These are phyloP conservation scores for Tetranychus truncatus DNA, from an alignment of 2,888 invertebrate species.

Conservation along the genomic window DNA sequence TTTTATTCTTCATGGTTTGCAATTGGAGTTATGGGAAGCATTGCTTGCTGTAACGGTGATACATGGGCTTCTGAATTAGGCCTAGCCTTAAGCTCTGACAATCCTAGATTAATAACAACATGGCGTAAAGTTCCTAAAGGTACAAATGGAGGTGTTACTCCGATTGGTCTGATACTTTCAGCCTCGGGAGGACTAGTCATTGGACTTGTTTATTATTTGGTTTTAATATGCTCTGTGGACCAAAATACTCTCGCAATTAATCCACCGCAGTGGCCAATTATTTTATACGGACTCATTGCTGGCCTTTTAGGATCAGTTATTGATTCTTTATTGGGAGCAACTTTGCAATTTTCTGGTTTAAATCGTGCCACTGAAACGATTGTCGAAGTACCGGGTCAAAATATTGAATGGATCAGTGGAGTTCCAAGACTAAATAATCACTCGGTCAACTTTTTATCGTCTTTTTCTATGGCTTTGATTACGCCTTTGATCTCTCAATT, in stretches of 20 bases:
- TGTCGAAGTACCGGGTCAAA: constrained; percentile 49
- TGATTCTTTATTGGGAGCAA: constrained; percentile 66
- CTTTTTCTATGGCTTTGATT: constrained; percentile 50
- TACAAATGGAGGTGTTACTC: constrained; percentile 69
- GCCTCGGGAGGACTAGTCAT: constrained; percentile 49
- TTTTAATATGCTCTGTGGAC: constrained; percentile 31
- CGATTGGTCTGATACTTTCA: constrained; percentile 40
- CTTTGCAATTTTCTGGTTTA: constrained; percentile 61
- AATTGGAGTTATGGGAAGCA: constrained; percentile 52
- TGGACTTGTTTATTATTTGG: constrained; percentile 53
- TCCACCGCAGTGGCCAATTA: constrained; percentile 52
- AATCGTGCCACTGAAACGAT: constrained; percentile 45
- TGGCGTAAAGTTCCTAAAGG: constrained; percentile 56
- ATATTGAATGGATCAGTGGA: constrained; percentile 56
- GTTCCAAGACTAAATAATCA: constrained; percentile 60
- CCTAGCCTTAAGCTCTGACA: constrained; percentile 46
- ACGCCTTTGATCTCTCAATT: constrained; percentile 38
- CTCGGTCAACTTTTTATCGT: constrained; percentile 65
- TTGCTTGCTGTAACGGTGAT: constrained; percentile 66
- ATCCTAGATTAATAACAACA: constrained; percentile 54
- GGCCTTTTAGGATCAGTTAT: constrained; percentile 61
- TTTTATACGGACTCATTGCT: constrained; percentile 49
- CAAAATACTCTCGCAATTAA: constrained; percentile 26
- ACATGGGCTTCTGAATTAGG: constrained; percentile 81
- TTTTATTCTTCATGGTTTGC: constrained; percentile 58